phyloP scores from a whole-genome alignment of 2,888 invertebrate species.

The Ethmia dodecea region DNA sequence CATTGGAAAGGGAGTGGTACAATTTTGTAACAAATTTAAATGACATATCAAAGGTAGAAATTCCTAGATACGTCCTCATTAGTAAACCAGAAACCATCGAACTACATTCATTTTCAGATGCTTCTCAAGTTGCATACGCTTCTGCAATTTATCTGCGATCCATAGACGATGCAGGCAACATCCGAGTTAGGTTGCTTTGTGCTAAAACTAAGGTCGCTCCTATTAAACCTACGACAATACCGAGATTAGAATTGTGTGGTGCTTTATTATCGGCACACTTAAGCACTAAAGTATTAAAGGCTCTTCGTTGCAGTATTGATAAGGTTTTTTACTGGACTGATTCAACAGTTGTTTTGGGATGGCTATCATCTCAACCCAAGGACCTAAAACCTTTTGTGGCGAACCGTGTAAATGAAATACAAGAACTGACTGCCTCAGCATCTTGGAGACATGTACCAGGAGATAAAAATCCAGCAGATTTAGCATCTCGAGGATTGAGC shows the following conservation, averaged over 20 bases:
- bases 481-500: background rate
- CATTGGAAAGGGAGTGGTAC: background rate
- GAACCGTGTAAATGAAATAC: background rate
- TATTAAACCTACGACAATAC: background rate
- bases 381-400: background rate
- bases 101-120: background rate
- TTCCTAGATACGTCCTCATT: background rate
- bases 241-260: background rate
- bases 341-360: background rate
- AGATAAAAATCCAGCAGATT: background rate
- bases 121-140: background rate
- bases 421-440: background rate
- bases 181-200: background rate
- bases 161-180: background rate
- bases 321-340: background rate
- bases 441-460: background rate
- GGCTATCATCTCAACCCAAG: background rate
- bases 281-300: background rate
- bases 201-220: background rate
- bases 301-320: background rate
- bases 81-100: background rate
- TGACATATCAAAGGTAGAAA: background rate
- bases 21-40: background rate
- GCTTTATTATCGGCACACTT: background rate
- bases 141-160: background rate